phyloP scores from a whole-genome alignment of 2,113 vertebrate genomes.

The Pimephales promelas region DNA sequence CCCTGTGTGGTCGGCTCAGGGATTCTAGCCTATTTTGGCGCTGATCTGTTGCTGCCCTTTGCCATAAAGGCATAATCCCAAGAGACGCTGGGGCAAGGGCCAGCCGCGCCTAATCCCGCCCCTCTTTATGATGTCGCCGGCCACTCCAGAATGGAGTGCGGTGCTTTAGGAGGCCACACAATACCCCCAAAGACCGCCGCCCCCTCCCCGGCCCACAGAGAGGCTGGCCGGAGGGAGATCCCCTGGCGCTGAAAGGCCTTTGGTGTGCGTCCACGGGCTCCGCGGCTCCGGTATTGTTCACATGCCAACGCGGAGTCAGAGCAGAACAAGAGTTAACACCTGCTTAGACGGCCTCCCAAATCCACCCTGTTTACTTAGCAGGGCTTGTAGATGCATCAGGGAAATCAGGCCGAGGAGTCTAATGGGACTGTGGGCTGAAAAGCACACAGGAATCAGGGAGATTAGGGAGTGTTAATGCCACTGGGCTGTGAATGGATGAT shows the following conservation, averaged over 20 bases:
- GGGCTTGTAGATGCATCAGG: constrained; percentile 57
- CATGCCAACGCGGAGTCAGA: constrained; percentile 61
- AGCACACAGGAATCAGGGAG: constrained; percentile 56
- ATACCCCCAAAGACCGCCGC: constrained; percentile 50
- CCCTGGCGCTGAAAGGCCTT: constrained; percentile 54
- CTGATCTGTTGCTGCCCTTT: constrained; percentile 59
- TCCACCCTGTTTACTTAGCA: constrained; percentile 61
- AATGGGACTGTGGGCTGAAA: constrained; percentile 61
- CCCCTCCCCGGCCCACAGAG: constrained; percentile 41
- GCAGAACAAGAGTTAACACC: constrained; percentile 63
- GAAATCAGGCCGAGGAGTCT: constrained; percentile 58
- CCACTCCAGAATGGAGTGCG: constrained; percentile 58
- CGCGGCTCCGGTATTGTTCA: constrained; percentile 55
- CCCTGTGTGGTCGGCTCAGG: constrained; percentile 49
- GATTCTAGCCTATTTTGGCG: constrained; percentile 47
- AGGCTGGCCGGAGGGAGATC: constrained; percentile 50
- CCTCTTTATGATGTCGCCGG: constrained; percentile 56
- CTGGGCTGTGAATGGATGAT: constrained; percentile 59
- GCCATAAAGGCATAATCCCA: constrained; percentile 61
- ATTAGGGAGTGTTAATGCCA: constrained; percentile 61
- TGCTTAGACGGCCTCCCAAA: constrained; percentile 59
- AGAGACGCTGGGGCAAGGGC: constrained; percentile 57
- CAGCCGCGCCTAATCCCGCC: constrained; percentile 56
- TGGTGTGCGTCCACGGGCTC: constrained; percentile 53
- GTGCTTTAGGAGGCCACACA: constrained; percentile 57